Evolutionary conservation across 2,797 vertebrate species (phyloP), one percentile per base, ranked within the genome.

Genomic region (Alosa sapidissima): DNA sequence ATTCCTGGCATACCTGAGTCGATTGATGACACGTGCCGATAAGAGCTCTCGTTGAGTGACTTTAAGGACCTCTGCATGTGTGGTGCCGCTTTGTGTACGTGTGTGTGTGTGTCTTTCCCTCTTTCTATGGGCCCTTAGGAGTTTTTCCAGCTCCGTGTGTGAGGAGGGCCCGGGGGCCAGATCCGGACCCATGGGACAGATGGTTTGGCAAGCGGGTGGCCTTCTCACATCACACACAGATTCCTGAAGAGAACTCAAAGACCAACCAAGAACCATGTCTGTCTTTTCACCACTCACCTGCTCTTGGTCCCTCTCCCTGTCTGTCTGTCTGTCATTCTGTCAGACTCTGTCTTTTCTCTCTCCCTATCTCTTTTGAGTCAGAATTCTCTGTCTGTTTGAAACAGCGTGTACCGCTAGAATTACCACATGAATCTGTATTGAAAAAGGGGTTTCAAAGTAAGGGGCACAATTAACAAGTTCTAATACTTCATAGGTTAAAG

Each of bases 1-100:
- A 91, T 93, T 93, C 92, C 89, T 91, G 86, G 54, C 87, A 92
- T 86, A 82, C 90, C 49, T 83, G 65, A 87, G 86, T 85, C 85
- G 58, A 84, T 82, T 51, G 84, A 90, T 92, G 91, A 89, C 91
- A 93, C 28, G 83, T 83, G 87, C 84, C 60, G 81, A 85, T 87
- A 89, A 91, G 88, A 92, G 89, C 88, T 41, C 84, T 10, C 36
- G 84, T 87, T 85, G 84, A 82, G 84, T 90, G 72, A 78, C 72
- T 78, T 87, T 85, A 90, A 90, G 84, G 81, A 48, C 86, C 85
- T 81, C 83, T 86, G 87, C 87, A 82, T 87, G 81, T 49, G 81
- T 78, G 72, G 58, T 62, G 21, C 1, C 8, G n/a, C 10, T 72
- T 10, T 24, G n/a, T 24, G 4, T 72, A 65, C 33, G 65, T 72